Evolutionary conservation across 2,888 invertebrate species (phyloP).

Genomic region (Drosophila rubida): DNA sequence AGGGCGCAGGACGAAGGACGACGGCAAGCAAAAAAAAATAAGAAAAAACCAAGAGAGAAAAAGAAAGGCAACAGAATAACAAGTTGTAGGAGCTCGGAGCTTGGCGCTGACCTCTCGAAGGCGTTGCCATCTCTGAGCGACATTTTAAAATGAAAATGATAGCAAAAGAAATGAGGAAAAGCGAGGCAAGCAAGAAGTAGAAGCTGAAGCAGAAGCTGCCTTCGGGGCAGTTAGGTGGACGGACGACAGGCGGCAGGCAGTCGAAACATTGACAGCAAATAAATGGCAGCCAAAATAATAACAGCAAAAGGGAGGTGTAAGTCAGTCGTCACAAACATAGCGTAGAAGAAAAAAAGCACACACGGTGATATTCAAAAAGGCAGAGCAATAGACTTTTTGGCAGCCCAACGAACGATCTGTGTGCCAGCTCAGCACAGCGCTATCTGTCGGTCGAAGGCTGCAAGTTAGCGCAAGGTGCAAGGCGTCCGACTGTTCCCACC

Average conservation of each 20-base stretch:
- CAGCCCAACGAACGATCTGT: conserved; percentile 25
- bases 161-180: conserved; percentile 44
- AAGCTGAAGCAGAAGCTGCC: conserved; percentile 3
- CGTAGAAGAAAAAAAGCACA: background rate
- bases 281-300: conserved; percentile 82
- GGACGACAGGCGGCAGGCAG: conserved; percentile 54
- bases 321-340: conserved; percentile 10
- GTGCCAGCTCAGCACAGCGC: conserved; percentile 32
- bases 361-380: conserved; percentile 37
- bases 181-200: conserved; percentile 13
- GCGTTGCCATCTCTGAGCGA: conserved; percentile 61
- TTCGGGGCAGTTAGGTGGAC: conserved; percentile 33
- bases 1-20: background rate
- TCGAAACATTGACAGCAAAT: conserved; percentile 82
- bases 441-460: conserved; percentile 42
- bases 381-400: conserved; percentile 33
- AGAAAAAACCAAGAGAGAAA: too few relatives aligned
- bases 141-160: conserved; percentile 82
- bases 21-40: conserved; percentile 3
- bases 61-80: conserved; percentile 52
- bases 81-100: conserved; percentile 26
- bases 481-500: conserved; percentile 32
- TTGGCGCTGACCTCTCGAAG: conserved; percentile 61
- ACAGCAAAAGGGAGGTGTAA: conserved; percentile 78
- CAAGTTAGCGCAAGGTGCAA: conserved; percentile 47